These are phyloP conservation scores for Falco cherrug DNA, from an alignment of 2,797 vertebrate genomes.

Conservation along the genomic window DNA sequence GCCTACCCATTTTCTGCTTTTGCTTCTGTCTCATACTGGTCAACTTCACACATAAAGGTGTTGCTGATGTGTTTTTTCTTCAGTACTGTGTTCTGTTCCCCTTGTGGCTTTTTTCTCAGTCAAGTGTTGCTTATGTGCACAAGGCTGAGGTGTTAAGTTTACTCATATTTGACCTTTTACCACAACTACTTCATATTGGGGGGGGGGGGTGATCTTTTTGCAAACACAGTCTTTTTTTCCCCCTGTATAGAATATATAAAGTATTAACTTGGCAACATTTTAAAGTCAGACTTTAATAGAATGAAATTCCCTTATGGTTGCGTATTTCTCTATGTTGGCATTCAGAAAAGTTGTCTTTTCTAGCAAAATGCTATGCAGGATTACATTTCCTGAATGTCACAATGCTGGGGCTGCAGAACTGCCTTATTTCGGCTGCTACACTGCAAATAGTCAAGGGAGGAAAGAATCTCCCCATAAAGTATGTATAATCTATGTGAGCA, in stretches of 20 bases:
- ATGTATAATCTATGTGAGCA: neutral
- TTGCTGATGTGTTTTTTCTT: conserved; percentile 81
- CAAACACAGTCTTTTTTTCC: conserved; percentile 39
- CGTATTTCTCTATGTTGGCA: neutral
- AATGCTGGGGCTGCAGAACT: neutral
- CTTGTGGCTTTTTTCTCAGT: conserved; percentile 84
- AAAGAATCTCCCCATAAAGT: neutral
- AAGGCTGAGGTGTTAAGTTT: conserved; percentile 83
- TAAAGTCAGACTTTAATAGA: neutral
- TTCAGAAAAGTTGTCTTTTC: neutral
- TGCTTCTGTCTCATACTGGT: conserved; percentile 77
- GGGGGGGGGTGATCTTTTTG: neutral
- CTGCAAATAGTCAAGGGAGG: neutral
- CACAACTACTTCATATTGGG: conserved; percentile 69
- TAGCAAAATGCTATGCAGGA: neutral
- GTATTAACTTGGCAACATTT: neutral
- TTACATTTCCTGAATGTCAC: neutral
- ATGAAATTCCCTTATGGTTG: neutral
- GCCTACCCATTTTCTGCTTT: conserved; percentile 72
- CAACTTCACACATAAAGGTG: conserved; percentile 85
- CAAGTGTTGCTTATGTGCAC: conserved; percentile 81
- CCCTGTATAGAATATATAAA: neutral
- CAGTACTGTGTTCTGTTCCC: conserved; percentile 79
- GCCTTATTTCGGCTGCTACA: neutral
- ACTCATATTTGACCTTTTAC: conserved; percentile 81